A percentile compares a stretch with the other conserved stretches of the same genome.
phyloP scores from a whole-genome alignment of 2,113 vertebrate species.

The Peromyscus maniculatus region DNA sequence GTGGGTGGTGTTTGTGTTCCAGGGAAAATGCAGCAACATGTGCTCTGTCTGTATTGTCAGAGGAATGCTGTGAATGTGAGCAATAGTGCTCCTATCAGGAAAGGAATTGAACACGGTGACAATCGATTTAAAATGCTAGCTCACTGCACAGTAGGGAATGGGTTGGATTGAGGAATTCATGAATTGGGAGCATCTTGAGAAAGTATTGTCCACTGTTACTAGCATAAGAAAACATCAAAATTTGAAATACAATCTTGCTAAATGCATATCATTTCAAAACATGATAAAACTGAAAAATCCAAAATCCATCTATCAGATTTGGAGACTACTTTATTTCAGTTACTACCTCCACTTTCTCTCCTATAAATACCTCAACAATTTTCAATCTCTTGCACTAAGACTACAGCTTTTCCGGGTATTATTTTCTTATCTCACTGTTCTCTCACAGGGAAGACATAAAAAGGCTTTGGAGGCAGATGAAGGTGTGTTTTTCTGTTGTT shows the following conservation, averaged over 20 bases:
- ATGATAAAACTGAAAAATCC: background rate
- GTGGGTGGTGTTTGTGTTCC: background rate
- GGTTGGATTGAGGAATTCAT: background rate
- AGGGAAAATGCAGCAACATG: too few species aligned
- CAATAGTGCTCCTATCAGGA: background rate
- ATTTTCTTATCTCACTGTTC: background rate
- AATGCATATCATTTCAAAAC: background rate
- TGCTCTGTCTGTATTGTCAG: background rate
- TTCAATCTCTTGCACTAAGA: background rate
- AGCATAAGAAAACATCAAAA: background rate
- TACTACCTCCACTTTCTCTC: background rate
- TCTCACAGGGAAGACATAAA: background rate
- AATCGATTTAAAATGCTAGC: background rate
- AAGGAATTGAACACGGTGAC: background rate
- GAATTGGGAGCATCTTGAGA: background rate
- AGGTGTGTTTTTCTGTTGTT: background rate
- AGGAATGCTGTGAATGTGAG: background rate
- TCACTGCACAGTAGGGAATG: background rate
- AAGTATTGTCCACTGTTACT: background rate
- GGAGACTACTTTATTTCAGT: background rate
- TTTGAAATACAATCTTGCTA: background rate
- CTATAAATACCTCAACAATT: background rate
- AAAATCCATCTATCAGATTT: background rate
- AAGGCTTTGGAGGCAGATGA: background rate
- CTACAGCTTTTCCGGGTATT: background rate